phyloP scores from a whole-genome alignment of 2,113 vertebrate genomes.

The Antechinus stuartii region DNA sequence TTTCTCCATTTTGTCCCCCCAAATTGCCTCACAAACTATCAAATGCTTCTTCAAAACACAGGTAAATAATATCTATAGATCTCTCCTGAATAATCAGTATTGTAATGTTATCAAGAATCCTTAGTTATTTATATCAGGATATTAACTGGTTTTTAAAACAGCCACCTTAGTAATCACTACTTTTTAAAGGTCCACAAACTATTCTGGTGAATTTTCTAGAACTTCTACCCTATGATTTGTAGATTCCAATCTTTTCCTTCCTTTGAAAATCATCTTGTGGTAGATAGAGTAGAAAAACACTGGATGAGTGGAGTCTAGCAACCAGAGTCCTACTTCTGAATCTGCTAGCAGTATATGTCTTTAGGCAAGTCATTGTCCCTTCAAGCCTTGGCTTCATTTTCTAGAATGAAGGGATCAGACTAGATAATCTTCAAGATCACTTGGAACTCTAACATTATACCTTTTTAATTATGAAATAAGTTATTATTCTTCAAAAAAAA shows the following conservation, averaged over 20 bases:
- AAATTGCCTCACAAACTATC: neutral
- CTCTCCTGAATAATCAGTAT: neutral
- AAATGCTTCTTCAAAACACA: neutral
- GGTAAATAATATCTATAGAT: neutral
- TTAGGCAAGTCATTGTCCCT: constrained; percentile 18
- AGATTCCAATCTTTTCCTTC: neutral
- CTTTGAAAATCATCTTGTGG: neutral
- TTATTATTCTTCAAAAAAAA: neutral
- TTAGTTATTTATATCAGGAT: neutral
- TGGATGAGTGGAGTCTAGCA: neutral
- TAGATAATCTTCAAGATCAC: neutral
- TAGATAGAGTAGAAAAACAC: neutral
- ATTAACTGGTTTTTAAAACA: neutral
- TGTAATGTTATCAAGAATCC: neutral
- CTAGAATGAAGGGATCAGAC: neutral
- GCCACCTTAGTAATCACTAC: neutral
- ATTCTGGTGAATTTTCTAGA: neutral
- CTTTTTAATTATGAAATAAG: neutral
- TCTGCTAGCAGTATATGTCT: neutral
- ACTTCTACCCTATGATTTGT: neutral
- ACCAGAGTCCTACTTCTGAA: neutral
- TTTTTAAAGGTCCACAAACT: neutral
- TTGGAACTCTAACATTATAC: neutral
- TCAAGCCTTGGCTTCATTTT: constrained; percentile 32
- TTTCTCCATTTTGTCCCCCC: neutral